Base-by-base conservation (phyloP, 2,113 vertebrate genomes). In the Albula goreensis region DNA sequence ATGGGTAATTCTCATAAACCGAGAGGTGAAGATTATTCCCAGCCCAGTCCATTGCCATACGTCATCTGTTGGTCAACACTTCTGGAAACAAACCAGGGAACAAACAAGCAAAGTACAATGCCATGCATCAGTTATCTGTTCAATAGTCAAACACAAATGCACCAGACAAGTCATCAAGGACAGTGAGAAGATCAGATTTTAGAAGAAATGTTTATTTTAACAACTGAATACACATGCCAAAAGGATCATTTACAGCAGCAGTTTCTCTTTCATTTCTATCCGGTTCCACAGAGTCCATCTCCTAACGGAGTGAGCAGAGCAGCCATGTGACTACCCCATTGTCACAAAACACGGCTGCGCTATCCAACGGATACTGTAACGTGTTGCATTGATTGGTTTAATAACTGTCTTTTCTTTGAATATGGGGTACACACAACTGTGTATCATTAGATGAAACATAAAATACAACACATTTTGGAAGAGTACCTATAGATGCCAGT, bases 141-240 rank as follows among this genome's bases (percentile, higher is more conserved):
- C 31, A 41, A 41, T 41, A 41, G 31, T 52, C 70, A 74, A 79
- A 86, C 48, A 86, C 88, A 88, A 92, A 52, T 82, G 77, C 88
- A 91, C 92, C 93, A 92, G 41, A 83, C 92, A 94, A 93, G 94
- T 93, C 93, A 94, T n/a, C 8, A 22, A 74, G 5, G 70, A 74
- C 70, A 74, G 70, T 8, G 70, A 74, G n/a, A 25, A 31, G 8
- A n/a, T 31, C 19, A 93, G 91, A 94, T 94, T 96, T 97, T 96
- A 97, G 94, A 97, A 97, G 96, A 97, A 95, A 97, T 95, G 96
- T 99, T 97, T 99, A 99, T 99, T 99, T 92, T 96, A 97, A 97
- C 97, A 97, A 97, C 96, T 95, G 95, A 97, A 96, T 97, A 97
- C 96, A 98, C 96, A 96, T 97, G 97, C 96, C 96, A 96, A 96